Base-by-base conservation (phyloP, 2,888 invertebrate genomes). In the Trichopoda pennipes region DNA sequence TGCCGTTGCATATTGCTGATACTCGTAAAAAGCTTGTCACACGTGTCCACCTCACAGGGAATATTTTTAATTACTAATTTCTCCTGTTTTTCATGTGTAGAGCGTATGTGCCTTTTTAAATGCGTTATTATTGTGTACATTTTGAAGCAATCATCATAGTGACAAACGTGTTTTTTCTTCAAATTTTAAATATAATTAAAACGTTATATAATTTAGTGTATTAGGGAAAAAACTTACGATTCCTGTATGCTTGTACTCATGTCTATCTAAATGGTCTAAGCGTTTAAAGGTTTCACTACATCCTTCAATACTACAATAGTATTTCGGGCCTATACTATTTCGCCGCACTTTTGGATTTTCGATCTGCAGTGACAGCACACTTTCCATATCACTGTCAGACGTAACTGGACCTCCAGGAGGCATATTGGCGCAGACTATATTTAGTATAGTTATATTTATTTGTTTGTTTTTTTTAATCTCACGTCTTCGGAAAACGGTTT, bases 41-140 rank as follows among this genome's bases (percentile, higher is more conserved):
- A 94, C 10, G 85, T 86, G 3, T 85, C 83, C 4, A 90, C 74
- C 2, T 80, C 78, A 61, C 91, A 91, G 10, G 86, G 85, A 0
- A 90, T 72, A 14, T 84, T 86, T 63, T 88, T 89, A 10, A 74
- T 78, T 10, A 83, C 80, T 0, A 81, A 68, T 21, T 69, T 72
- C 0, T 82, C 80, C 2, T 49, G 42, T 7, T 90, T 89, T 84
- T 91, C 91, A 85, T 93, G 93, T 3, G 89, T 91, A 66, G 88
- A 92, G 58, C 92, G 91, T 58, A 92, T 86, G 85, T 94, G 94
- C 0, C 94, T 92, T 86, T 93, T 93, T 64, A 94, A 89, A 86
- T 94, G 94, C 12, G 93, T 93, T 75, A 92, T 91, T 85, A 92
- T 94, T 2, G 93, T 92, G 81, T 94, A 95, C 1, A 92, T 91